Conservation (phyloP, 2,888 invertebrate species). For the Drosophila incognita region DNA sequence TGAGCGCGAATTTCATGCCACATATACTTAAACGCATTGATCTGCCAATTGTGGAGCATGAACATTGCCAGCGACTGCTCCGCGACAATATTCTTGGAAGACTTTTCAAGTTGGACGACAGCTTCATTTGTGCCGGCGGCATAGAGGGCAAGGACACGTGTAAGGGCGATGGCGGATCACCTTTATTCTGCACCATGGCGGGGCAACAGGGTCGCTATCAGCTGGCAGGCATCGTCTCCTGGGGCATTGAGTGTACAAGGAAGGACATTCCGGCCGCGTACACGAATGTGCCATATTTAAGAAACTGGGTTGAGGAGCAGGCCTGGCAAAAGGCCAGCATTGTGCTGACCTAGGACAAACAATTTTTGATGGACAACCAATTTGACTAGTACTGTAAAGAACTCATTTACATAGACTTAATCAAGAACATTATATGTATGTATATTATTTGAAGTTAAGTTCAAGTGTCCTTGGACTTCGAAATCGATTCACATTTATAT, state of each 20-base stretch:
- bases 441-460: neutral
- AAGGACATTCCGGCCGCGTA: constrained; percentile 90
- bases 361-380: neutral
- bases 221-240: constrained; percentile 85
- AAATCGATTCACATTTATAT: neutral
- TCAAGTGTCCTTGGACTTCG: neutral
- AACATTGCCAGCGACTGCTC: constrained; percentile 85
- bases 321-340: constrained; percentile 14
- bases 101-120: constrained; percentile 87
- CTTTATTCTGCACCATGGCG: constrained; percentile 88
- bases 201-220: constrained; percentile 57
- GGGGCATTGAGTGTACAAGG: constrained; percentile 91
- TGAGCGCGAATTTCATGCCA: constrained; percentile 84
- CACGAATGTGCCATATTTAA: constrained; percentile 88
- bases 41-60: constrained; percentile 88
- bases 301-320: constrained; percentile 88
- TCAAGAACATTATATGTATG: too few species aligned
- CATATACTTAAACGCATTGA: constrained; percentile 89
- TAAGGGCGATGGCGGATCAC: constrained; percentile 90
- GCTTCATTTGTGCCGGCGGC: constrained; percentile 92
- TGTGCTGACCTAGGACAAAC: constrained; percentile 31
- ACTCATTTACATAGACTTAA: neutral
- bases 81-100: constrained; percentile 88
- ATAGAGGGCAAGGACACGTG: constrained; percentile 86
- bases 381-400: neutral